Evolutionary conservation across 2,113 vertebrate species (phyloP).

Genomic region (Plecotus auritus): DNA sequence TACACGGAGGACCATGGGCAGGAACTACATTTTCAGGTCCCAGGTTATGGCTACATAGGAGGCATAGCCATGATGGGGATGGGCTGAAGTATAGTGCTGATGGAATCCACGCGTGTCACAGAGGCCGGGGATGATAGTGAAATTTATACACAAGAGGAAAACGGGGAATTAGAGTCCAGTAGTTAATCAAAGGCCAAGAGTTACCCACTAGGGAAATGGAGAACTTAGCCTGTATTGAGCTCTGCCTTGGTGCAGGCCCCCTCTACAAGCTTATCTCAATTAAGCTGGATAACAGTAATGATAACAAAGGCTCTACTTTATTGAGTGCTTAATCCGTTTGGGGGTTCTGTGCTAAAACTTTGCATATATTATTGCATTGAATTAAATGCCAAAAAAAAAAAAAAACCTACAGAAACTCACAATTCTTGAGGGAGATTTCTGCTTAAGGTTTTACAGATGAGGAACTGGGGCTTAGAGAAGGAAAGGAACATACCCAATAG

Average conservation of each 20-base stretch:
- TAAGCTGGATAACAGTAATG: neutral
- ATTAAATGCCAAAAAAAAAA: neutral
- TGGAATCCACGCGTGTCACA: fast-evolving
- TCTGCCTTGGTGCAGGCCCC: neutral
- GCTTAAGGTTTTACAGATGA: neutral
- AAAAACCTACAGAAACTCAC: neutral
- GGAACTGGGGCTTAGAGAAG: neutral
- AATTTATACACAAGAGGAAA: neutral
- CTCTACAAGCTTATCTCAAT: neutral
- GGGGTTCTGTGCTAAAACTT: neutral
- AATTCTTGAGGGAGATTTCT: neutral
- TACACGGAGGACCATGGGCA: neutral
- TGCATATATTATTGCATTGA: neutral
- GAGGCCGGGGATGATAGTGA: neutral
- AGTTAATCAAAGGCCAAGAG: neutral
- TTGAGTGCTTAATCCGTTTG: neutral
- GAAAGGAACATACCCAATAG: neutral
- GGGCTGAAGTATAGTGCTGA: neutral
- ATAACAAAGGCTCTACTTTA: neutral
- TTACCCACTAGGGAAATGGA: neutral
- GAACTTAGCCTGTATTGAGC: neutral
- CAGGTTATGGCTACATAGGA: neutral
- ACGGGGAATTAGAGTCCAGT: neutral
- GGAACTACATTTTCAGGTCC: neutral
- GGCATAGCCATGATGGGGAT: neutral